phyloP scores from a whole-genome alignment of 2,888 invertebrate genomes.

The Drosophila koepferae region DNA sequence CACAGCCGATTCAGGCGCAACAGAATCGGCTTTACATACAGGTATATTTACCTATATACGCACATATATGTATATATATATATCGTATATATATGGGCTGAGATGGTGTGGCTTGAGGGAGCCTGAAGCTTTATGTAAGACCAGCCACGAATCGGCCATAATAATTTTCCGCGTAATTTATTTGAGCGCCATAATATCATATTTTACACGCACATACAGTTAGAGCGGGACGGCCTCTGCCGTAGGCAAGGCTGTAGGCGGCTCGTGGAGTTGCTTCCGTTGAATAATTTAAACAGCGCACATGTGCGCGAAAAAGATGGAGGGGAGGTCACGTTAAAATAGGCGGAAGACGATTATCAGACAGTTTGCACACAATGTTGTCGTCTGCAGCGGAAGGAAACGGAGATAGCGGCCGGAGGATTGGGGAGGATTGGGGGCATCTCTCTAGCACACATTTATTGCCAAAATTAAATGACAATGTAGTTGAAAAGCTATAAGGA shows the following conservation, averaged over 20 bases:
- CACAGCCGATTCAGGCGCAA: background rate
- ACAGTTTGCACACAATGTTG: slow-evolving; percentile 80
- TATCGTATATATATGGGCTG: background rate
- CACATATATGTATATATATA: background rate
- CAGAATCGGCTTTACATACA: slow-evolving; percentile 6
- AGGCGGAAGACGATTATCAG: slow-evolving; percentile 82
- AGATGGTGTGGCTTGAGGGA: background rate
- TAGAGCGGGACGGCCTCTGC: background rate
- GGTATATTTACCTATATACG: background rate
- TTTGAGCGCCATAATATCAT: slow-evolving; percentile 78
- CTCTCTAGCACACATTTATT: slow-evolving; percentile 70
- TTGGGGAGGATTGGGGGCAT: background rate
- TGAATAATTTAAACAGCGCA: slow-evolving; percentile 79
- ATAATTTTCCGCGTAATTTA: slow-evolving; percentile 81
- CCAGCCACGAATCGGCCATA: slow-evolving; percentile 66
- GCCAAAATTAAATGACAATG: slow-evolving; percentile 83
- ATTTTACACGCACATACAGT: slow-evolving; percentile 56
- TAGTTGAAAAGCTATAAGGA: slow-evolving; percentile 63
- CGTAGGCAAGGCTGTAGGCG: slow-evolving; percentile 13
- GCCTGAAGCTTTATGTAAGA: slow-evolving; percentile 5
- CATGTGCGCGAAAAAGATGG: slow-evolving; percentile 64
- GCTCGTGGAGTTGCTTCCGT: slow-evolving; percentile 59
- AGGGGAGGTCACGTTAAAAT: slow-evolving; percentile 68
- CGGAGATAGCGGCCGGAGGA: slow-evolving; percentile 1
- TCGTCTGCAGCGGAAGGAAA: slow-evolving; percentile 30